Conservation (phyloP, 2,797 vertebrate species). For the Spheniscus humboldti region DNA sequence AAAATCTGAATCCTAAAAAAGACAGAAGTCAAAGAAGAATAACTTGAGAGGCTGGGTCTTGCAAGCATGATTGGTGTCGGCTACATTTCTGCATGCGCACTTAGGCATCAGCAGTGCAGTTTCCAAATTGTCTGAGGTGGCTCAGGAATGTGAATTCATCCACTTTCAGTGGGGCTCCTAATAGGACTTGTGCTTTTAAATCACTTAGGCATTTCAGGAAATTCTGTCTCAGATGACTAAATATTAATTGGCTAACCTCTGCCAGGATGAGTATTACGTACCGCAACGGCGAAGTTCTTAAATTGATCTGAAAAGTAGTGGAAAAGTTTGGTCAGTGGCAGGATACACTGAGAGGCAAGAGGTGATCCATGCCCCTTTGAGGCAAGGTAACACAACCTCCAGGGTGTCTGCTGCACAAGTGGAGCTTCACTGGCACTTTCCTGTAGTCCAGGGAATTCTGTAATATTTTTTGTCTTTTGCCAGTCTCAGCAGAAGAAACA, state of each 20-base stretch:
- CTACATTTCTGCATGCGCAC: neutral
- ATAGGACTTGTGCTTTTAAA: neutral
- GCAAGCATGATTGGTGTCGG: fast-evolving
- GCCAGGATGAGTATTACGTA: neutral
- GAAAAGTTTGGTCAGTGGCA: neutral
- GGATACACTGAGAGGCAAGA: neutral
- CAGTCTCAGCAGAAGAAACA: neutral
- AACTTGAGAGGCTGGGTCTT: neutral
- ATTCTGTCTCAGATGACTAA: neutral
- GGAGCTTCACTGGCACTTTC: neutral
- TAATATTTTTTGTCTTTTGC: neutral
- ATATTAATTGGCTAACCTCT: neutral
- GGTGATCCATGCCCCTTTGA: neutral
- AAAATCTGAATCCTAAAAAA: neutral
- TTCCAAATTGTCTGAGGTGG: neutral
- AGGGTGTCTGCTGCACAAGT: neutral
- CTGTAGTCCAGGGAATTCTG: neutral
- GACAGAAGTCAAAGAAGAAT: neutral
- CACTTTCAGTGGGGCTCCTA: neutral
- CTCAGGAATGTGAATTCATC: neutral
- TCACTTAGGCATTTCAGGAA: neutral
- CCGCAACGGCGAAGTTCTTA: neutral
- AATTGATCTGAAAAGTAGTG: neutral
- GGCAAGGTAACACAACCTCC: neutral
- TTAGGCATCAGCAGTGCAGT: neutral